Evolutionary conservation across 1,140 invertebrate species (phyloP).

Genomic region (Drosophila carrolli): DNA sequence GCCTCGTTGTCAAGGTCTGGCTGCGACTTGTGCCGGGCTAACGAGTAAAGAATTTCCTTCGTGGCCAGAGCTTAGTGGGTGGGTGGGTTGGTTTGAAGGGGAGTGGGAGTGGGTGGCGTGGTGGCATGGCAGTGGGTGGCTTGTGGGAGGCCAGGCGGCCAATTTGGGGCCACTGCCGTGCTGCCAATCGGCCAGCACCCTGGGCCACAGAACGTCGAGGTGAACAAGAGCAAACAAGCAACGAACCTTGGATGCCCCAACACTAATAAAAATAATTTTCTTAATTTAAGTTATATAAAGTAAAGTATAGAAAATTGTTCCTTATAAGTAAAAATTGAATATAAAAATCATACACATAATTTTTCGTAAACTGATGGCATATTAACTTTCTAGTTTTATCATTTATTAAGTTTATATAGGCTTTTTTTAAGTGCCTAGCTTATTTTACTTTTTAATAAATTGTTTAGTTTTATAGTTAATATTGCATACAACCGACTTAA

Average conservation of each 20-base stretch:
- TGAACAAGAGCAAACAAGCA: constrained; percentile 39
- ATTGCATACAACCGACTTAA: too few species aligned
- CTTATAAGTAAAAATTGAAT: too few species aligned
- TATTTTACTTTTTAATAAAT: too few species aligned
- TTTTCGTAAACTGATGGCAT: too few species aligned
- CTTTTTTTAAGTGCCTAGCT: too few species aligned
- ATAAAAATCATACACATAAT: too few species aligned
- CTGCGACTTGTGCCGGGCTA: constrained; percentile 35
- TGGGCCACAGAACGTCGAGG: constrained; percentile 26
- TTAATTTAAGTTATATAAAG: neutral
- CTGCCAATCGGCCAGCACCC: constrained; percentile 13
- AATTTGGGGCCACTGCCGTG: constrained; percentile 33
- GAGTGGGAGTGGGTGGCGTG: neutral
- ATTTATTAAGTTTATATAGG: too few species aligned
- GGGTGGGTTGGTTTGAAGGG: neutral
- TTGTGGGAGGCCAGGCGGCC: constrained; percentile 17
- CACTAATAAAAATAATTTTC: neutral
- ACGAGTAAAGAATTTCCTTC: constrained; percentile 48
- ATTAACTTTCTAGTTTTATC: too few species aligned
- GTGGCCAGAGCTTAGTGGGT: constrained; percentile 10
- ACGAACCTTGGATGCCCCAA: constrained; percentile 13
- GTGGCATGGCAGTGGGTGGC: neutral
- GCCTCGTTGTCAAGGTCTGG: constrained; percentile 49
- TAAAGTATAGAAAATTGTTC: too few species aligned
- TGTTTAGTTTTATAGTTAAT: too few species aligned